These are phyloP conservation scores for Acromyrmex echinatior DNA, from an alignment of 1,140 invertebrate species.

Conservation along the genomic window DNA sequence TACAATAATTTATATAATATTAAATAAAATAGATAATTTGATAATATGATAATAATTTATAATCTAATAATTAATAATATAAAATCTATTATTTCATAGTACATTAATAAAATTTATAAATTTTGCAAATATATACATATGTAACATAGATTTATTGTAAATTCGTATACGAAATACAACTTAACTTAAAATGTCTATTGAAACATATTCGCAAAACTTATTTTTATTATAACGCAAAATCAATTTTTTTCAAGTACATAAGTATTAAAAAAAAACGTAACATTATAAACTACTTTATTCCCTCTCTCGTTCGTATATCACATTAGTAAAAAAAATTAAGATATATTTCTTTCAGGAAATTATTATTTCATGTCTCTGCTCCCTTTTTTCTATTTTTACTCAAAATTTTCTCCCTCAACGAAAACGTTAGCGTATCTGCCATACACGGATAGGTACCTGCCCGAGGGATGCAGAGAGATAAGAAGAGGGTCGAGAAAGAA, in stretches of 20 bases:
- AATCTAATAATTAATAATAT: constrained; percentile 8
- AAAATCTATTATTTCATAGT: neutral
- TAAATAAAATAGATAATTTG: no score
- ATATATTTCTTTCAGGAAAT: constrained; percentile 3
- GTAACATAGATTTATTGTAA: constrained; percentile 13
- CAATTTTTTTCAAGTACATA: neutral
- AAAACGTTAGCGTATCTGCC: constrained; percentile 10
- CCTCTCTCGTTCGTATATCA: neutral
- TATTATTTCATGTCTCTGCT: neutral
- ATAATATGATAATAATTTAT: constrained; percentile 5
- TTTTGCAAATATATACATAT: neutral
- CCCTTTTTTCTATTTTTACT: neutral
- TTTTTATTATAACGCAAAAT: neutral
- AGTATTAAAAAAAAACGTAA: neutral
- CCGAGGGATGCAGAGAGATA: constrained; percentile 65
- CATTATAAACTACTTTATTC: neutral
- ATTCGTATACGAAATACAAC: neutral
- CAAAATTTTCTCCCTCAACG: constrained; percentile 19
- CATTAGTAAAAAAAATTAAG: neutral
- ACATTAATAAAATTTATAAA: constrained; percentile 10
- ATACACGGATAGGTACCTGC: constrained; percentile 20
- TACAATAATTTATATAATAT: neutral
- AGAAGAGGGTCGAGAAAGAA: constrained; percentile 56
- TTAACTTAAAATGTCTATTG: neutral
- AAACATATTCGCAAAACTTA: neutral